Percentiles rank a stretch among this genome's conserved stretches.
Evolutionary conservation across 2,113 vertebrate genomes (phyloP).

Genomic region (Psilopsiagon aurifrons): DNA sequence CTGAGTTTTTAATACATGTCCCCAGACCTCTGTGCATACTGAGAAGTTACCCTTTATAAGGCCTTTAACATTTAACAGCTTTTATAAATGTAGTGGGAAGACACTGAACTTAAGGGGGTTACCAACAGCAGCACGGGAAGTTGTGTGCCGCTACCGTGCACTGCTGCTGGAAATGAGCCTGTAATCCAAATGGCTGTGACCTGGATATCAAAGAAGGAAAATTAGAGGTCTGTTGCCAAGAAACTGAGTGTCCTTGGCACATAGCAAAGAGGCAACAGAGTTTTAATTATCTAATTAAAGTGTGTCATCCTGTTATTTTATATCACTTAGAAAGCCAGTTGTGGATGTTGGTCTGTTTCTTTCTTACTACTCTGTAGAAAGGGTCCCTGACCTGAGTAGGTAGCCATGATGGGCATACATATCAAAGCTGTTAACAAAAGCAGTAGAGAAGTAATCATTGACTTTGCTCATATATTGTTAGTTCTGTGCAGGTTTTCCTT

Average conservation of each 20-base stretch:
- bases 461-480: background rate
- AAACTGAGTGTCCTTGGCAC: conserved; percentile 62
- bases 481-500: background rate
- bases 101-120: background rate
- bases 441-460: background rate
- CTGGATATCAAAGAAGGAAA: conserved; percentile 59
- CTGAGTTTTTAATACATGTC: background rate
- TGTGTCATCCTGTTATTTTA: background rate
- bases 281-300: conserved; percentile 59
- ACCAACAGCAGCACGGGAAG: background rate
- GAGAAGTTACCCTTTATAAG: background rate
- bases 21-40: background rate
- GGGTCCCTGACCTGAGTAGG: background rate
- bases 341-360: background rate
- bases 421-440: background rate
- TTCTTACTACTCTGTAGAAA: background rate
- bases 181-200: conserved; percentile 31
- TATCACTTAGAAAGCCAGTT: background rate
- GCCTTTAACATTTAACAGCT: background rate
- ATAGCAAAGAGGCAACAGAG: conserved; percentile 21
- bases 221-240: conserved; percentile 48
- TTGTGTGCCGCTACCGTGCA: background rate
- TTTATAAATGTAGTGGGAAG: background rate
- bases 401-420: fast-evolving
- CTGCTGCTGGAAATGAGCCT: conserved; percentile 25